Evolutionary conservation across 2,113 vertebrate species (phyloP).

Genomic region (Arothron firmamentum): DNA sequence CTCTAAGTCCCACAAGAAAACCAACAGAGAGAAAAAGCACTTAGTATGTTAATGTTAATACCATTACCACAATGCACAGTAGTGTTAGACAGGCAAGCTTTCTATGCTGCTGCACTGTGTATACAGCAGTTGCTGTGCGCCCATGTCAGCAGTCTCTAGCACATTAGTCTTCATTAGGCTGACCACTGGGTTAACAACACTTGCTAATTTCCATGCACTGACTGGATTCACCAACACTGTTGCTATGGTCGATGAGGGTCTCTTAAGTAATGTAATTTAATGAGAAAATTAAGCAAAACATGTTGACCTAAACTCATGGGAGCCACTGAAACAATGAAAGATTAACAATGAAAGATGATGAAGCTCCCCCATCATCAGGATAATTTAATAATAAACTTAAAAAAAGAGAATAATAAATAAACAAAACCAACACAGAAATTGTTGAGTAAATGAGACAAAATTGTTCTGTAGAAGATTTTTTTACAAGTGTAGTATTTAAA

Average conservation of each 20-base stretch:
- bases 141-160: conserved; percentile 8
- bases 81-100: too few relatives aligned
- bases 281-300: conserved; percentile 17
- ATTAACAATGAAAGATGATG: background rate
- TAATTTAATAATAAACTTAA: background rate
- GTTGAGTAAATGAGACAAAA: background rate
- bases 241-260: conserved; percentile 9
- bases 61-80: background rate
- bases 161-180: conserved; percentile 48
- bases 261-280: conserved; percentile 23
- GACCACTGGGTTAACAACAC: conserved; percentile 20
- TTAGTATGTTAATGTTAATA: too few relatives aligned
- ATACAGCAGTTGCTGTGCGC: background rate
- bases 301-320: conserved; percentile 15
- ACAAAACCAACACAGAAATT: background rate
- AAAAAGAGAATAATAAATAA: too few relatives aligned
- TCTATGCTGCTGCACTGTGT: background rate
- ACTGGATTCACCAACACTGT: conserved; percentile 34
- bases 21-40: too few relatives aligned
- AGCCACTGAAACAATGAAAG: background rate
- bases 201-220: conserved; percentile 37
- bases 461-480: too few relatives aligned
- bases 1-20: too few relatives aligned
- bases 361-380: background rate
- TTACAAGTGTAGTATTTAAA: too few relatives aligned